Percentiles rank a stretch among this genome's conserved stretches.
These are phyloP conservation scores for Erpornis zantholeuca DNA, from an alignment of 2,113 vertebrate species.

Conservation along the genomic window DNA sequence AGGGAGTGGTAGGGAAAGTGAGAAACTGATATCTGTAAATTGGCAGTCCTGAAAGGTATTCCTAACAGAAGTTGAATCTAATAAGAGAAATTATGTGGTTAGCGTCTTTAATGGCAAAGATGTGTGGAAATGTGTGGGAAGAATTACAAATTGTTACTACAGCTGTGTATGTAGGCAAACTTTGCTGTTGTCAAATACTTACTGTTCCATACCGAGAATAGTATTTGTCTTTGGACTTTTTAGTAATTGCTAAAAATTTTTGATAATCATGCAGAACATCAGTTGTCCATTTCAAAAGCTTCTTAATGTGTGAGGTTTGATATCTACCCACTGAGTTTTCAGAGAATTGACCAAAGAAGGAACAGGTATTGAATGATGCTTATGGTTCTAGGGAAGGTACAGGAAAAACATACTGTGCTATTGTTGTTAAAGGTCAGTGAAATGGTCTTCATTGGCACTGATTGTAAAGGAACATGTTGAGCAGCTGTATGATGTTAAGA, in stretches of 20 bases:
- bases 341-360: not conserved
- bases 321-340: not conserved
- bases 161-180: not conserved
- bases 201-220: not conserved
- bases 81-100: not conserved
- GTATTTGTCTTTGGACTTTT: not conserved
- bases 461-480: not conserved
- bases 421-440: not conserved
- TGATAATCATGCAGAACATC: not conserved
- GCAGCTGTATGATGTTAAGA: not conserved
- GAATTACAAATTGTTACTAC: not conserved
- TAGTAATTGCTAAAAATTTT: not conserved
- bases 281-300: not conserved
- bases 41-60: not conserved
- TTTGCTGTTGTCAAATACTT: not conserved
- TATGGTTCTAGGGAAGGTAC: not conserved
- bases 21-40: not conserved
- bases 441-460: not conserved
- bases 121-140: not conserved
- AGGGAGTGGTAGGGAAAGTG: not conserved
- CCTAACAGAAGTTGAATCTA: not conserved
- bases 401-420: not conserved
- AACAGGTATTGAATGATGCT: not conserved
- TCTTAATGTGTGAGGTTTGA: not conserved
- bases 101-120: not conserved